phyloP scores from a whole-genome alignment of 1,140 invertebrate species.

The Calycopis cecrops region DNA sequence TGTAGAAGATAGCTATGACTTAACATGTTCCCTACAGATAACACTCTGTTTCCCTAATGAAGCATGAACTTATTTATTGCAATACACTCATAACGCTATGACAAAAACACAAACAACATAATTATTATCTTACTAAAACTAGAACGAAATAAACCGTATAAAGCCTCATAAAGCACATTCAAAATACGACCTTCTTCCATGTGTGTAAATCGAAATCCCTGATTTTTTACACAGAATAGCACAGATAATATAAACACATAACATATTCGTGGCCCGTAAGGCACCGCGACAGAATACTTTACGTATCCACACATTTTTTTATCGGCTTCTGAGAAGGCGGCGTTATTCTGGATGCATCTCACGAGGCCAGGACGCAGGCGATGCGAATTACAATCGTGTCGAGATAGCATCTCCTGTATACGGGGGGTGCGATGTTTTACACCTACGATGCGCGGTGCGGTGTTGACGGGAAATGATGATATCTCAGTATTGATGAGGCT shows the following conservation, averaged over 20 bases:
- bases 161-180: neutral
- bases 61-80: too few species aligned
- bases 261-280: neutral
- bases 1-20: too few species aligned
- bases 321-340: constrained; percentile 42
- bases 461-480: constrained; percentile 4
- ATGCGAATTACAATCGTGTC: constrained; percentile 40
- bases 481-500: too few species aligned
- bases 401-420: constrained; percentile 47
- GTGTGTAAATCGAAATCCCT: neutral
- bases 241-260: neutral
- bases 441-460: constrained; percentile 32
- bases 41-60: too few species aligned
- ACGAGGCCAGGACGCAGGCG: constrained; percentile 26
- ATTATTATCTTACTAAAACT: too few species aligned
- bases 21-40: too few species aligned
- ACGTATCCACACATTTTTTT: constrained; percentile 45
- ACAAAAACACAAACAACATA: too few species aligned
- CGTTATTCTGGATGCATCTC: constrained; percentile 43
- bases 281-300: constrained; percentile 31
- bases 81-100: too few species aligned
- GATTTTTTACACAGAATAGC: too few species aligned
- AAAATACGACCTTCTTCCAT: neutral
- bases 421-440: constrained; percentile 37
- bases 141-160: too few species aligned